Percentiles rank a stretch among this genome's conserved stretches.
Conservation (phyloP, 2,113 vertebrate species). For the Haplochromis vanheusdeni region DNA sequence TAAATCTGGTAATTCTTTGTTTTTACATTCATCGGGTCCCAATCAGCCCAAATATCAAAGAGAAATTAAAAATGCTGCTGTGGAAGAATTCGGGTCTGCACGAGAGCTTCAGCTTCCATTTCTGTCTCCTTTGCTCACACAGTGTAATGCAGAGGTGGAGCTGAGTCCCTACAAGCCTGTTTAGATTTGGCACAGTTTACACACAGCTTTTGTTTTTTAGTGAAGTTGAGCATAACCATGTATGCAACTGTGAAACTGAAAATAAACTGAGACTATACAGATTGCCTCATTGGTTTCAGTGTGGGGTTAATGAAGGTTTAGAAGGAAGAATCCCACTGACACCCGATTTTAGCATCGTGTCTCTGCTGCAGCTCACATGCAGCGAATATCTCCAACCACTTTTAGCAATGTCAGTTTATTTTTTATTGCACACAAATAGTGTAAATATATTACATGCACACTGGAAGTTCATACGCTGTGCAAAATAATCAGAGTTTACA, state of each 20-base stretch:
- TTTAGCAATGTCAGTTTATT: background rate
- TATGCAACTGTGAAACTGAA: background rate
- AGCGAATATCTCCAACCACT: background rate
- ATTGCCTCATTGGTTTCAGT: background rate
- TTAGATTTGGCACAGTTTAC: background rate
- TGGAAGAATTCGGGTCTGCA: accelerated
- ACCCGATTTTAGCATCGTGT: background rate
- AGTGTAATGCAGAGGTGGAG: background rate
- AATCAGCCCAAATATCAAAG: background rate
- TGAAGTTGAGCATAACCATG: background rate
- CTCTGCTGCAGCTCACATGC: background rate
- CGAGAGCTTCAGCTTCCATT: background rate
- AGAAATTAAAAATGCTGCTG: background rate
- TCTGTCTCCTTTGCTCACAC: background rate
- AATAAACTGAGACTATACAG: background rate
- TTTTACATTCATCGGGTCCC: background rate
- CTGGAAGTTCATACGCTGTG: background rate
- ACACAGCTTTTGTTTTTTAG: background rate
- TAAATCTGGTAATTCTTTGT: background rate
- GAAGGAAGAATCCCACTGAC: background rate
- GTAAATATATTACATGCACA: background rate
- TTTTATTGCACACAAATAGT: background rate
- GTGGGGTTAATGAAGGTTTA: constrained; percentile 1
- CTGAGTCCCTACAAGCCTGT: background rate
- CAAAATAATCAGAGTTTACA: background rate